phyloP scores from a whole-genome alignment of 2,113 vertebrate genomes.

The Aegypius monachus region DNA sequence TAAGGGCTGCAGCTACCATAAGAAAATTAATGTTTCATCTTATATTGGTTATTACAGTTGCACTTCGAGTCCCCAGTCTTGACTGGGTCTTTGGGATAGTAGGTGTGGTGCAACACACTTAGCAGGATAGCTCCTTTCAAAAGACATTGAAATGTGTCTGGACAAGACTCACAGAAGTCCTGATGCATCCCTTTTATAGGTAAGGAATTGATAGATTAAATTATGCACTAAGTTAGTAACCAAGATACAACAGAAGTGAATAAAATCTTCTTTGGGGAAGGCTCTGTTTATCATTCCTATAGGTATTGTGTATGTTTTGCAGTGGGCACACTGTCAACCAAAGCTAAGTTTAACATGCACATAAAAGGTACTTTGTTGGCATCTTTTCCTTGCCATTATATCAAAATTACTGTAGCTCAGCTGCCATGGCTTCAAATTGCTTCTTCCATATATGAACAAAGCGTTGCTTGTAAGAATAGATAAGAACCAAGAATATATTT shows the following conservation, averaged over 20 bases:
- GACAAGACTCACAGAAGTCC: not conserved
- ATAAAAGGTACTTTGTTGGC: constrained; percentile 44
- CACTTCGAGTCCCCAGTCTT: not conserved
- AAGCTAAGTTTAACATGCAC: constrained; percentile 30
- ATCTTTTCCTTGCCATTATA: constrained; percentile 40
- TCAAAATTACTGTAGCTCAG: constrained; percentile 42
- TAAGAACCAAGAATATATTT: constrained; percentile 30
- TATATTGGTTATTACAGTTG: not conserved
- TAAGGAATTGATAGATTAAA: constrained; percentile 20
- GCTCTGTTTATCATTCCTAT: constrained; percentile 32
- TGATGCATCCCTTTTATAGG: not conserved
- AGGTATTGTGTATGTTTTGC: constrained; percentile 52
- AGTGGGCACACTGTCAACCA: constrained; percentile 50
- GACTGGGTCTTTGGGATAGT: not conserved
- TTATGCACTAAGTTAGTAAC: not conserved
- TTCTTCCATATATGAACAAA: constrained; percentile 26
- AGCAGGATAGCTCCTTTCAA: not conserved
- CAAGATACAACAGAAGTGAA: not conserved
- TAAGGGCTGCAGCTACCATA: not conserved
- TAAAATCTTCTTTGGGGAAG: constrained; percentile 3
- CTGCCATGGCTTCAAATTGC: constrained; percentile 9
- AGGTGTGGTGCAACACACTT: not conserved
- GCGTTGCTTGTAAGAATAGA: constrained; percentile 38
- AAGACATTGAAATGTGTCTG: not conserved
- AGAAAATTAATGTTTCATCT: not conserved